Evolutionary conservation across 37 sponge, comb jelly and placozoan genomes (phyloP).

Genomic region (Geodia barretti): DNA sequence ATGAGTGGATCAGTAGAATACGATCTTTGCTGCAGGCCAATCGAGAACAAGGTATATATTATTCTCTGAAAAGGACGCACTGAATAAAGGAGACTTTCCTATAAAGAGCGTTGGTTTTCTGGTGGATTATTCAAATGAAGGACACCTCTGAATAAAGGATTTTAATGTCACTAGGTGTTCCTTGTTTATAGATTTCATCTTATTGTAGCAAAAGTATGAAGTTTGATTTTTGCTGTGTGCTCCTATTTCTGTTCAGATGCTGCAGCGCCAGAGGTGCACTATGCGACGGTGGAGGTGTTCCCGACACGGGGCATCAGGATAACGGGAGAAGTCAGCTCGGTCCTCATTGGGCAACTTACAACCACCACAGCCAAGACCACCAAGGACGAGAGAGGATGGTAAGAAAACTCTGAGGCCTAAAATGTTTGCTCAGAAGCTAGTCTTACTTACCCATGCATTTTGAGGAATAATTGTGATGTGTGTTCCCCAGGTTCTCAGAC

Average conservation of each 20-base stretch:
- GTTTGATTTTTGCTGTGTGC: no score
- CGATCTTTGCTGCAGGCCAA: constrained; percentile 14
- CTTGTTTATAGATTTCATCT: no score
- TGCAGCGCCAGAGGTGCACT: constrained; percentile 24
- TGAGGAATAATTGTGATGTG: not conserved
- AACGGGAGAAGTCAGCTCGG: constrained; percentile 47
- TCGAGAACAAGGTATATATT: constrained; percentile 20
- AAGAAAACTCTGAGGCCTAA: not conserved
- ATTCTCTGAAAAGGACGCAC: no score
- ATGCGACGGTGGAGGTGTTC: constrained; percentile 67
- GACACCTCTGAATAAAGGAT: no score
- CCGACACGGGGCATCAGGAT: constrained; percentile 46
- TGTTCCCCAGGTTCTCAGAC: constrained; percentile 49
- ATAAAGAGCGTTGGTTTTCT: no score
- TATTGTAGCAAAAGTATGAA: no score
- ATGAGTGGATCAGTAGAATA: constrained; percentile 46
- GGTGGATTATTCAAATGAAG: no score
- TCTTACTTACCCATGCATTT: not conserved
- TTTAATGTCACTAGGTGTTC: no score
- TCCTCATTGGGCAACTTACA: constrained; percentile 41
- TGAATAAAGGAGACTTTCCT: no score
- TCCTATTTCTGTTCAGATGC: no score
- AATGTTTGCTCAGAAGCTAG: no score
- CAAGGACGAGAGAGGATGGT: constrained; percentile 69
- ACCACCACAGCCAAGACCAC: constrained; percentile 24